phyloP scores from a whole-genome alignment of 2,888 invertebrate species.

The Sisyra nigra region DNA sequence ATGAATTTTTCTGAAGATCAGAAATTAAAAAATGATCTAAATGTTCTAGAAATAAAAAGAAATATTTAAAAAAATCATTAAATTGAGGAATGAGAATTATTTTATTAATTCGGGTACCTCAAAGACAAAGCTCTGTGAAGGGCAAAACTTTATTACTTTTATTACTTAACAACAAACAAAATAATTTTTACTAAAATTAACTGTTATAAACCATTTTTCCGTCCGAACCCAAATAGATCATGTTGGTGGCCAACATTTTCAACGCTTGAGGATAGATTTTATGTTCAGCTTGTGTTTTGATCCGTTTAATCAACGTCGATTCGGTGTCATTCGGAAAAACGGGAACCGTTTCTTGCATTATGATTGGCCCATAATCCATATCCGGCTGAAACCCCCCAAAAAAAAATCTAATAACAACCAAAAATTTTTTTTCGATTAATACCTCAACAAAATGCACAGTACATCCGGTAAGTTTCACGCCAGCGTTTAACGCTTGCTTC shows the following conservation, averaged over 20 bases:
- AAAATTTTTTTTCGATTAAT: too few relatives aligned
- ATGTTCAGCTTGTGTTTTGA: slow-evolving; percentile 62
- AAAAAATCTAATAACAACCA: too few relatives aligned
- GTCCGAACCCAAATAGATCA: slow-evolving; percentile 36
- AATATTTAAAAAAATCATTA: too few relatives aligned
- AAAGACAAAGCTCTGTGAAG: too few relatives aligned
- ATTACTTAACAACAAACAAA: too few relatives aligned
- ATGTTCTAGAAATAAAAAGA: too few relatives aligned
- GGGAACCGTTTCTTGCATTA: slow-evolving; percentile 72
- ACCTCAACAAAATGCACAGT: slow-evolving; percentile 95
- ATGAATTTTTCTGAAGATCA: too few relatives aligned
- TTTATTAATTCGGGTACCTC: too few relatives aligned
- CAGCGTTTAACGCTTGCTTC: slow-evolving; percentile 67
- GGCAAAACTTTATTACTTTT: too few relatives aligned
- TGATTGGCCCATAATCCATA: slow-evolving; percentile 82
- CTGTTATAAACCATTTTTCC: slow-evolving; percentile 24
- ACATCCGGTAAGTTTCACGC: slow-evolving; percentile 78
- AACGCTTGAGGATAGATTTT: slow-evolving; percentile 72
- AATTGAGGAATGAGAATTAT: too few relatives aligned
- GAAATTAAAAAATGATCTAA: too few relatives aligned
- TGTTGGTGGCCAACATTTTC: slow-evolving; percentile 50
- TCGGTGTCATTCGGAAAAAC: slow-evolving; percentile 60
- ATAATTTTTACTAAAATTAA: too few relatives aligned
- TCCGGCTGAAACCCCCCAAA: slow-evolving; percentile 43
- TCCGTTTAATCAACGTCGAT: slow-evolving; percentile 53